Evolutionary conservation across 2,888 invertebrate genomes (phyloP), one percentile per base, ranked within the genome.

Genomic region (Hirudinaria manillensis): DNA sequence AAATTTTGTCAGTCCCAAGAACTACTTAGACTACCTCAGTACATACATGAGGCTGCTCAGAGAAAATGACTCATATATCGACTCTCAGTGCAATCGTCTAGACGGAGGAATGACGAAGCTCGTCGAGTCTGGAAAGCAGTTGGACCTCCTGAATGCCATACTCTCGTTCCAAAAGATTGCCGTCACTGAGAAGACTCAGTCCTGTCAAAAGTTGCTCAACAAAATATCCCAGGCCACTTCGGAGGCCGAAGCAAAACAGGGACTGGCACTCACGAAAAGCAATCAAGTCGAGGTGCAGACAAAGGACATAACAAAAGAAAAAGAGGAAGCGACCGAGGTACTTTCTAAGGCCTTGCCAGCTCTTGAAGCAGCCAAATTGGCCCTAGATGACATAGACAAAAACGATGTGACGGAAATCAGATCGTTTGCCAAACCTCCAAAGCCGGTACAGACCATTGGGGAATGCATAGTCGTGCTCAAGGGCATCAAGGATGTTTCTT

Each of bases 1-100:
- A 83, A 94, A 93, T 86, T 94, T 90, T 83, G 92, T 94, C 1
- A 94, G 94, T 0, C 94, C 94, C 0, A 93, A 93, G 81, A 93
- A 94, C 82, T 95, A 93, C 84, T 87, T 95, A 82, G 94, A 94
- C 85, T 94, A 89, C 82, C 91, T 95, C 76, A 89, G 89, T 74
- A 91, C 90, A 1, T 94, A 93, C 82, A 82, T 93, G 1, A 88
- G 88, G 78, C 87, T 94, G 36, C 85, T 94, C 66, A 89, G 91
- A 78, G 91, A 92, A 81, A 91, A 91, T 77, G 87, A 87, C 78
- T 83, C 83, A 29, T 88, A 84, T 77, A 89, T 88, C 61, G 82
- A 85, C 45, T 81, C 85, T 10, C 81, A 90, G 89, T 91, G 91
- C 82, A 89, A 91, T 79, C 88, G 91, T 76, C 85, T 92, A n/a